Conservation (phyloP, 2,888 invertebrate genomes). For the Ecliptopera silaceata region DNA sequence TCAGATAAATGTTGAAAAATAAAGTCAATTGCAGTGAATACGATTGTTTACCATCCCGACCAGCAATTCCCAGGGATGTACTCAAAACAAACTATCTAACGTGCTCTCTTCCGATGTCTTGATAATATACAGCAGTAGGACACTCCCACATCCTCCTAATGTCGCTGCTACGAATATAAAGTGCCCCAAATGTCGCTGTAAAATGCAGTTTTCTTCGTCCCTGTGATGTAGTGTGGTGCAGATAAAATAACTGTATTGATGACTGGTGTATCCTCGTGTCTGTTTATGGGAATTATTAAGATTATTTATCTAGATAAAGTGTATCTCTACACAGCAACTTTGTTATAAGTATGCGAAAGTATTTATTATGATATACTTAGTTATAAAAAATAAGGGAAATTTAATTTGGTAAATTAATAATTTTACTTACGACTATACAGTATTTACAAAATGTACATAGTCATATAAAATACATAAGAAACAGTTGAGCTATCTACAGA, state of each 20-base stretch:
- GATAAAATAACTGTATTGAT: conserved; percentile 6
- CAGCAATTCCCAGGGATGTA: conserved; percentile 17
- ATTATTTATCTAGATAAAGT: too few species aligned
- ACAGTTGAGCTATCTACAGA: too few species aligned
- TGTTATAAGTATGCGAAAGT: too few species aligned
- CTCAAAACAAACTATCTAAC: conserved; percentile 31
- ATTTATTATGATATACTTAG: too few species aligned
- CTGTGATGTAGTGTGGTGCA: conserved; percentile 23
- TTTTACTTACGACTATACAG: too few species aligned
- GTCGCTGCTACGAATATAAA: conserved; percentile 38
- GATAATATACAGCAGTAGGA: conserved; percentile 33
- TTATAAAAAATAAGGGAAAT: too few species aligned
- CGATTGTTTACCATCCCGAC: conserved; percentile 8
- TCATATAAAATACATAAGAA: too few species aligned
- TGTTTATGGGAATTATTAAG: too few species aligned
- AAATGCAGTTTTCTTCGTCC: conserved; percentile 31
- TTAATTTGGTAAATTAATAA: too few species aligned
- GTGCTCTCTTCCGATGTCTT: conserved; percentile 32
- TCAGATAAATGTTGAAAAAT: neutral
- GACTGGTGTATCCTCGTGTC: neutral
- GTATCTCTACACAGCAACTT: too few species aligned
- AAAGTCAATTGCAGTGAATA: conserved; percentile 10
- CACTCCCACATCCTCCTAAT: conserved; percentile 37
- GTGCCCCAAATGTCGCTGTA: conserved; percentile 33
- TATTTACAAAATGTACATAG: too few species aligned